A percentile compares a stretch with the other conserved stretches of the same genome.
Conservation (phyloP, 2,888 invertebrate genomes). For the Plebejus argus region DNA sequence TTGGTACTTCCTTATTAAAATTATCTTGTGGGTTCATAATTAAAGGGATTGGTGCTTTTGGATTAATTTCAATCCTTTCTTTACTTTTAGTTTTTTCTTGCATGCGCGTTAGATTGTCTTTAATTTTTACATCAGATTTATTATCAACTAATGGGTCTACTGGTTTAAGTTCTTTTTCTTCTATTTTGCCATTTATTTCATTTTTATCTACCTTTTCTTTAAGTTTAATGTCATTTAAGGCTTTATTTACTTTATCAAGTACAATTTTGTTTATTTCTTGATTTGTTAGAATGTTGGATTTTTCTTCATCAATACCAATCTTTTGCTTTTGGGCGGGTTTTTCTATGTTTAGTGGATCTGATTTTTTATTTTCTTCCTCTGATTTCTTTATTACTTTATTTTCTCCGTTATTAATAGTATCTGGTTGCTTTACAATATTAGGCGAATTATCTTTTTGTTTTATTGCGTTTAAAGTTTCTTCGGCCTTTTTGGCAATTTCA, state of each 20-base stretch:
- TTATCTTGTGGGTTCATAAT: conserved; percentile 18
- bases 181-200: neutral
- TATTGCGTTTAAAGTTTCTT: conserved; percentile 70
- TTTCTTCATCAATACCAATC: neutral
- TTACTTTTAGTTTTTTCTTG: conserved; percentile 29
- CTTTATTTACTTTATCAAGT: neutral
- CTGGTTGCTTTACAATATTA: conserved; percentile 47
- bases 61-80: conserved; percentile 38
- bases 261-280: neutral
- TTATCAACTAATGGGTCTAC: neutral
- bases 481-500: conserved; percentile 73
- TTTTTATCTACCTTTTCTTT: neutral
- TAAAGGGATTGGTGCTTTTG: neutral
- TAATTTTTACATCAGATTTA: neutral
- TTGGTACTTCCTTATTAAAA: conserved; percentile 28
- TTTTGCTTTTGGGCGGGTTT: neutral
- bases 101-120: neutral
- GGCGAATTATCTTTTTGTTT: conserved; percentile 59
- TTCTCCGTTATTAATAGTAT: conserved; percentile 17
- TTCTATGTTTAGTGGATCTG: neutral
- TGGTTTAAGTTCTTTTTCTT: neutral
- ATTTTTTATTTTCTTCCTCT: neutral
- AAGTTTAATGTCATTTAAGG: neutral
- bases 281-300: neutral
- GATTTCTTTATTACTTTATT: conserved; percentile 16